Percentiles rank a stretch among this genome's conserved stretches.
Conservation (phyloP, 1,140 invertebrate species). For the Anadara kagoshimensis region DNA sequence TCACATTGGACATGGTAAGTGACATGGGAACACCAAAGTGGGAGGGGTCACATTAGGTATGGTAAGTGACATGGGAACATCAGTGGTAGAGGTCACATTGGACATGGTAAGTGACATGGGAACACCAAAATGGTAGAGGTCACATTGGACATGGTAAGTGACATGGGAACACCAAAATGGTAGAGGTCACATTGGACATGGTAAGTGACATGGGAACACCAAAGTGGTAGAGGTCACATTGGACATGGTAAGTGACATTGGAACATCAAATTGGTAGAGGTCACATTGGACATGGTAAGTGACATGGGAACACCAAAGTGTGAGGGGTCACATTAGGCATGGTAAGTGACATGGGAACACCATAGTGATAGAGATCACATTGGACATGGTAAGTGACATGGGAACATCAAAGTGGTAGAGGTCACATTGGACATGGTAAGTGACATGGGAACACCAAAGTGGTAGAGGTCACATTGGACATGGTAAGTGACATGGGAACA, state of each 20-base stretch:
- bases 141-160: conserved; percentile 93
- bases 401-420: conserved; percentile 91
- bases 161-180: conserved; percentile 90
- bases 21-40: conserved; percentile 89
- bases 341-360: conserved; percentile 89
- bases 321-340: conserved; percentile 97
- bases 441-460: conserved; percentile 89
- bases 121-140: conserved; percentile 93
- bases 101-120: conserved; percentile 92
- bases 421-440: conserved; percentile 95
- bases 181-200: conserved; percentile 95
- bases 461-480: conserved; percentile 96
- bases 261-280: conserved; percentile 90
- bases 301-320: conserved; percentile 89
- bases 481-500: conserved; percentile 88
- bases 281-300: conserved; percentile 94
- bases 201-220: conserved; percentile 88
- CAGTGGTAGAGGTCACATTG: conserved; percentile 95
- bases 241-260: conserved; percentile 93
- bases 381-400: conserved; percentile 91
- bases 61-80: conserved; percentile 89
- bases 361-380: conserved; percentile 96
- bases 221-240: conserved; percentile 96
- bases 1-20: conserved; percentile 94
- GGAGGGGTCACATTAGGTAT: conserved; percentile 97